Base-by-base conservation (phyloP, 2,797 vertebrate genomes). In the Varecia variegata region DNA sequence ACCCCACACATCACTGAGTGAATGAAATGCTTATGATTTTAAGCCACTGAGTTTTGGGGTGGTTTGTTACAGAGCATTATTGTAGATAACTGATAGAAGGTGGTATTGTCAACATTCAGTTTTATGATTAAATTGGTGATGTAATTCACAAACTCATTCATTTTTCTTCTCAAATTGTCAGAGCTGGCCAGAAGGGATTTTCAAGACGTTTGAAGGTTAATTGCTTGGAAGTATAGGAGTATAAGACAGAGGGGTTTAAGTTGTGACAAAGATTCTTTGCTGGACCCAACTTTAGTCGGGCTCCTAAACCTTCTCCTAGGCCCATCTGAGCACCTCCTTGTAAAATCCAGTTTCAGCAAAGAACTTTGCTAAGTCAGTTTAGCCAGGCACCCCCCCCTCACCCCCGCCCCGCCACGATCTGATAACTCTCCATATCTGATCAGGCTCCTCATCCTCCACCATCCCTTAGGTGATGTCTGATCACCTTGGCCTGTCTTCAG, bases 231-330 rank as follows among this genome's bases (percentile, higher is more conserved):
- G 32, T 21, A 60, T 1, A 83, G 58, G 30, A 89, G 38, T 43
- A 10, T 25, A 91, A 91, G 27, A 21, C 30, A 60, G 18, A 86
- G 30, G 43, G 50, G 2, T 52, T 54, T 38, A 11, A 30, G 8
- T 50, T 60, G 35, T 73, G 68, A 77, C 65, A 79, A 90, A 58
- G 27, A 47, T 43, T 76, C n/a, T 27, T 65, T 88, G 73, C 27
- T 79, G 40, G 56, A 38, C 23, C 30, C 15, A 70, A 62, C 50
- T 45, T 77, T 40, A 27, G 13, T 84, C 17, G 43, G 21, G 2
- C 11, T 85, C 18, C 13, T n/a, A 8, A n/a, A 60, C 5, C 30
- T 67, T 68, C n/a, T 58, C 58, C 47, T n/a, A 18, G 27, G 62
- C 14, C 11, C 0, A 2, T 60, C 1, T 58, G n/a, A 30, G 21